Percentiles rank a stretch among this genome's conserved stretches.
Evolutionary conservation across 2,888 invertebrate species (phyloP).

Genomic region (Invenusta paracnida): DNA sequence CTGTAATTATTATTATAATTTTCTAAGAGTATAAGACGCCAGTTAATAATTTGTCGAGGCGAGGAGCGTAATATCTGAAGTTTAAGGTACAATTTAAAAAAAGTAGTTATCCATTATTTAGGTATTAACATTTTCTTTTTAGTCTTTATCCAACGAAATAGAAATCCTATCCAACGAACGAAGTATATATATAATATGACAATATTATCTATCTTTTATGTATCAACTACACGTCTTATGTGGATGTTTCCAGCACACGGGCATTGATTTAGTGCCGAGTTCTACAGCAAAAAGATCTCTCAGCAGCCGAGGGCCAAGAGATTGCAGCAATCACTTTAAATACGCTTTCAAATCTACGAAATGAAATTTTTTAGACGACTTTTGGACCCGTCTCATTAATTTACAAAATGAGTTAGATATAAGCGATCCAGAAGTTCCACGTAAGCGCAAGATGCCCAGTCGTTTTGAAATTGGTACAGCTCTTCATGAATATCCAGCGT

Average conservation of each 20-base stretch:
- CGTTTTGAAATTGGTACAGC: neutral
- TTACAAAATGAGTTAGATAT: neutral
- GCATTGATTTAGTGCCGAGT: too few relatives aligned
- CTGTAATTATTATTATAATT: too few relatives aligned
- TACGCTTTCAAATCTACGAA: neutral
- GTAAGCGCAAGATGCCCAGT: neutral
- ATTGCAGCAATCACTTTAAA: neutral
- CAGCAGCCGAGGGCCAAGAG: neutral
- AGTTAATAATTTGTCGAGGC: neutral
- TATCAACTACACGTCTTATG: too few relatives aligned
- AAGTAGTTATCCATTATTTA: neutral
- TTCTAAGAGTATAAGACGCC: neutral
- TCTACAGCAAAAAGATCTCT: neutral
- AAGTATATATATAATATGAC: too few relatives aligned
- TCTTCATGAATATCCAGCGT: neutral
- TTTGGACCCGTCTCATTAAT: neutral
- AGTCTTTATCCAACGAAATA: neutral
- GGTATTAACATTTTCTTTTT: neutral
- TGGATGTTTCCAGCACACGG: too few relatives aligned
- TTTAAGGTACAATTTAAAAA: neutral
- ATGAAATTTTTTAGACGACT: neutral
- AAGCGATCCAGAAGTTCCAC: neutral
- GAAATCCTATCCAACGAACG: too few relatives aligned
- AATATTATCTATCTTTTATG: too few relatives aligned
- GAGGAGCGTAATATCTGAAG: neutral